These are phyloP conservation scores for Sarcophaga rosellei DNA, from an alignment of 2,888 invertebrate species.

Conservation along the genomic window DNA sequence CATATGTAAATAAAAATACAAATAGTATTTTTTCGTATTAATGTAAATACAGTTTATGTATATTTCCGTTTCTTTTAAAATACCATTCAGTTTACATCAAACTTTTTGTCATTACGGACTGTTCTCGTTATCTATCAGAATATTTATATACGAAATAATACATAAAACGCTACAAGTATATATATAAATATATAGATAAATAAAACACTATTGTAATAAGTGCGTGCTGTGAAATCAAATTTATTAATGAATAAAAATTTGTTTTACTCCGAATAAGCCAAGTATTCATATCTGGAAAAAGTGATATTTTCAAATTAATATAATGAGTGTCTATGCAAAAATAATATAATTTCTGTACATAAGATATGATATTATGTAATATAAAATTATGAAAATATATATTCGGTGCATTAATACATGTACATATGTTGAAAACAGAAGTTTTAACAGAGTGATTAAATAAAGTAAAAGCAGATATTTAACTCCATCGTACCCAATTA, in stretches of 20 bases:
- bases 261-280: neutral
- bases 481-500: neutral
- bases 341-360: neutral
- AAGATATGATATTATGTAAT: neutral
- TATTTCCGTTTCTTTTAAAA: slow-evolving; percentile 63
- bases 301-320: neutral
- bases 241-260: neutral
- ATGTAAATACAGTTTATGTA: slow-evolving; percentile 9
- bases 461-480: neutral
- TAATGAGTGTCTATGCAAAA: neutral
- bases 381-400: neutral
- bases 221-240: slow-evolving; percentile 2
- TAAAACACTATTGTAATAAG: slow-evolving; percentile 2
- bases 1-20: neutral
- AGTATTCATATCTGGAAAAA: neutral
- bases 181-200: slow-evolving; percentile 5
- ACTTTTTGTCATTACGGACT: slow-evolving; percentile 65
- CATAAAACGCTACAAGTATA: neutral
- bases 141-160: neutral
- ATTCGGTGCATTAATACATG: too few species aligned
- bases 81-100: slow-evolving; percentile 65
- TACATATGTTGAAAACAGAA: too few species aligned
- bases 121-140: slow-evolving; percentile 41
- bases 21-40: neutral
- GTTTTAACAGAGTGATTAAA: too few species aligned